Conservation (phyloP, 2,797 vertebrate genomes). For the Helarctos malayanus region DNA sequence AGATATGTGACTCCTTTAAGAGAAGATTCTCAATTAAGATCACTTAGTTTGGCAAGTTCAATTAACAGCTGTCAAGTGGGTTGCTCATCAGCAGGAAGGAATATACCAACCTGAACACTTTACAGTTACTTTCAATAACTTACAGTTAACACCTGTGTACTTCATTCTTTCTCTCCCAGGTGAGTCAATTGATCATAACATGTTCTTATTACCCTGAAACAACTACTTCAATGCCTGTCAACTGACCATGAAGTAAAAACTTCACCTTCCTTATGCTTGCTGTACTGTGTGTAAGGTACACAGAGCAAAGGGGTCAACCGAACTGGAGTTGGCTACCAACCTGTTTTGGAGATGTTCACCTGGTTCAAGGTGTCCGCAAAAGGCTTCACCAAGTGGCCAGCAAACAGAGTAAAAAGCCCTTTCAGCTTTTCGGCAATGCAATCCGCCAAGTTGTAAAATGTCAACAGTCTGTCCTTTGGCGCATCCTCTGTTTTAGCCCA, state of each 20-base stretch:
- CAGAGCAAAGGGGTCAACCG: neutral
- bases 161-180: neutral
- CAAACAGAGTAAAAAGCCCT: slow-evolving; percentile 96
- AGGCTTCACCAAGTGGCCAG: slow-evolving; percentile 96
- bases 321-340: slow-evolving; percentile 83
- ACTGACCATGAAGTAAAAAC: neutral
- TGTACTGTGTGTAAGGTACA: neutral
- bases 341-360: slow-evolving; percentile 91
- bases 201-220: neutral
- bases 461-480: slow-evolving; percentile 93
- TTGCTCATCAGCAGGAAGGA: neutral
- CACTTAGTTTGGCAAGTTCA: neutral
- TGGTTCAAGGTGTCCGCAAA: slow-evolving; percentile 93
- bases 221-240: neutral
- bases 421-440: slow-evolving; percentile 94
- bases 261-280: neutral
- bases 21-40: neutral
- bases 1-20: neutral
- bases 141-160: neutral
- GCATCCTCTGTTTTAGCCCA: slow-evolving; percentile 93
- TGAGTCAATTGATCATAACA: neutral
- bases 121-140: neutral
- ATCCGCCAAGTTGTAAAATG: slow-evolving; percentile 94
- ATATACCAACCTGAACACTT: neutral
- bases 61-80: neutral